Percentiles rank a stretch among this genome's conserved stretches.
Conservation (phyloP, 2,888 invertebrate species). For the Willowsia nigromaculata region DNA sequence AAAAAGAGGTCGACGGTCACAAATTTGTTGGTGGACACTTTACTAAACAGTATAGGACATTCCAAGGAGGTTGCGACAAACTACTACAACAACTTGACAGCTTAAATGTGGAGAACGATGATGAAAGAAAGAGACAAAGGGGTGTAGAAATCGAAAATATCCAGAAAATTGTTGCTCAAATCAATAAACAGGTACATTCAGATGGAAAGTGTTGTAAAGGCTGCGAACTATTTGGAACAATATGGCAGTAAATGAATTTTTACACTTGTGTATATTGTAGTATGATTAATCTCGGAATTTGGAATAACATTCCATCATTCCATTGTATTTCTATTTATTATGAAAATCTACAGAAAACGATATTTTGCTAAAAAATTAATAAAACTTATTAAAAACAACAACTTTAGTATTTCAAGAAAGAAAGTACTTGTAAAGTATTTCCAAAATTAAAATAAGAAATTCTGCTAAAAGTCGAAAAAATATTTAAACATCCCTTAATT, state of each 20-base stretch:
- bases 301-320: too few relatives aligned
- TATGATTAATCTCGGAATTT: too few relatives aligned
- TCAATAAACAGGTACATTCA: neutral
- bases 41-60: conserved; percentile 32
- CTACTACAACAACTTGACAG: neutral
- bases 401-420: too few relatives aligned
- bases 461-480: too few relatives aligned
- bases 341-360: too few relatives aligned
- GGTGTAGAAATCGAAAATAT: neutral
- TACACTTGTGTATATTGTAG: too few relatives aligned
- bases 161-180: neutral
- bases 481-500: too few relatives aligned
- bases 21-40: neutral
- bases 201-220: neutral
- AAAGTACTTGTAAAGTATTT: too few relatives aligned
- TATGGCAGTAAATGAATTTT: neutral
- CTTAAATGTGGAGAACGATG: neutral
- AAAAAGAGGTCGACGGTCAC: neutral
- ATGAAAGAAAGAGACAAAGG: neutral
- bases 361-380: too few relatives aligned
- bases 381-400: too few relatives aligned
- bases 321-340: too few relatives aligned
- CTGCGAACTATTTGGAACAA: neutral
- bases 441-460: too few relatives aligned
- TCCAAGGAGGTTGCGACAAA: conserved; percentile 29